Base-by-base conservation (phyloP, 2,888 invertebrate species). In the Microctonus aethiopoides region DNA sequence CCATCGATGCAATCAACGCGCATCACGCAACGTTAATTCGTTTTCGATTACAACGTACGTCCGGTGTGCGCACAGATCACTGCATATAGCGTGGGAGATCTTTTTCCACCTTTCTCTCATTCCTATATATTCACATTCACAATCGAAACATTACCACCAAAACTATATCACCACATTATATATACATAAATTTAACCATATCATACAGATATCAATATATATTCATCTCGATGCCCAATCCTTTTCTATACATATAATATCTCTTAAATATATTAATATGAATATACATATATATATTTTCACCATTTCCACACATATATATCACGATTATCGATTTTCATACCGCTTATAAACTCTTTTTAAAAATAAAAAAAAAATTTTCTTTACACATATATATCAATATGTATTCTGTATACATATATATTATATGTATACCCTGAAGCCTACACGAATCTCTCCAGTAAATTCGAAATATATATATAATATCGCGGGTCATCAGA, bases 11-110 rank as follows among this genome's bases (percentile, higher is more conserved):
- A 61, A 36, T 41, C 36, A 70, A 78, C 81, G 83, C 84, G 83
- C 86, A 84, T 85, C 86, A 85, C 85, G 86, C 86, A 86, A 86
- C 83, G 80, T 84, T 85, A 85, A 86, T 86, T 86, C 83, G 83
- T 85, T 85, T 86, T 85, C 85, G 84, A 86, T 86, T 80, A 83
- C 81, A 79, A 80, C 78, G 81, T 75, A 78, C 79, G 75, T n/a
- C n/a, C n/a, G n/a, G n/a, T n/a, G 60, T 60, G 16, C n/a, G 34
- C 26, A 22, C 34, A 34, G 20, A 36, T 34, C 10, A 10, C 26
- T 76, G 74, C 75, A 78, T 79, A 75, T 79, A 81, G 82, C 86
- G 86, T 85, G 86, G 84, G 86, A 86, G 84, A 83, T 79, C 73
- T 72, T 72, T 70, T 54, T 46, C 16, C 46, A 16, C 66, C 70